Percentiles rank a stretch among this genome's conserved stretches.
Evolutionary conservation across 2,113 vertebrate species (phyloP).

Genomic region (Panthera uncia): DNA sequence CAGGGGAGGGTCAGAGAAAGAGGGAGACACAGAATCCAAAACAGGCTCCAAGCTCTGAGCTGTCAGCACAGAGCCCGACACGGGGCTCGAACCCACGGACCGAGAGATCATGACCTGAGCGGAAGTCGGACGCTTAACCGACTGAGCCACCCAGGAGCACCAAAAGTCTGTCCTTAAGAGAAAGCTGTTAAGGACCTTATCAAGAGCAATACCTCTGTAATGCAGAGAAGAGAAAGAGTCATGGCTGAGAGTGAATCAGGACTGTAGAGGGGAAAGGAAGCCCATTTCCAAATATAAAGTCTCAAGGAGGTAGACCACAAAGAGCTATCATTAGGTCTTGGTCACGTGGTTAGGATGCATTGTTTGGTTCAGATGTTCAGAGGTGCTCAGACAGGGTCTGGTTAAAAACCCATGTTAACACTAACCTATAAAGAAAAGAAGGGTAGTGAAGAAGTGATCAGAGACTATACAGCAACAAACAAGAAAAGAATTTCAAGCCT

Average conservation of each 20-base stretch:
- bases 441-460: background rate
- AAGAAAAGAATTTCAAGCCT: slow-evolving; percentile 4
- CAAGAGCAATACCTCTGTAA: background rate
- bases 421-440: slow-evolving; percentile 1
- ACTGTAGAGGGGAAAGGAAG: background rate
- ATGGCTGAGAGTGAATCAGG: background rate
- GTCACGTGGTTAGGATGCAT: background rate
- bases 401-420: slow-evolving; percentile 13
- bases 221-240: background rate
- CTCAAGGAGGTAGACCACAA: background rate
- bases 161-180: background rate
- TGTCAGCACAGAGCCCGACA: too few relatives aligned
- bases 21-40: too few relatives aligned
- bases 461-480: background rate
- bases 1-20: too few relatives aligned
- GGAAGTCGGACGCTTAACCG: too few relatives aligned
- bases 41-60: too few relatives aligned
- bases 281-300: background rate
- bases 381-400: background rate
- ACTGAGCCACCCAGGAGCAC: too few relatives aligned
- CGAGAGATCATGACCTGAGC: too few relatives aligned
- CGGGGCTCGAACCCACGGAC: too few relatives aligned
- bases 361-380: background rate
- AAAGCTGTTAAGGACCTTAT: background rate
- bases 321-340: background rate